phyloP scores from a whole-genome alignment of 2,888 invertebrate genomes.

The Amphipyra tragopoginis region DNA sequence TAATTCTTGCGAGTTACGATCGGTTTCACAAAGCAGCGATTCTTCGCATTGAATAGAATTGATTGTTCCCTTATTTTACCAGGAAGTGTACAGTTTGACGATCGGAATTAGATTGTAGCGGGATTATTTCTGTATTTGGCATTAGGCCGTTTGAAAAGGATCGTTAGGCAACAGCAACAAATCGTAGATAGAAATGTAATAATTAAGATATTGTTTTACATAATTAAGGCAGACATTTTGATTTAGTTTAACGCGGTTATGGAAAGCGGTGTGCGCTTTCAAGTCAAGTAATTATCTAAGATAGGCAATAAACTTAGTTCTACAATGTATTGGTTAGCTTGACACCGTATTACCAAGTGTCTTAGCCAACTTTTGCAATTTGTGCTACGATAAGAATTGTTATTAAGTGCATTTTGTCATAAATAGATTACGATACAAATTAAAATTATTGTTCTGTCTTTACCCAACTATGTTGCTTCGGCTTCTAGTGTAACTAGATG shows the following conservation, averaged over 20 bases:
- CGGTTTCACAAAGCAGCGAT: slow-evolving; percentile 26
- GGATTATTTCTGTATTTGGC: slow-evolving; percentile 61
- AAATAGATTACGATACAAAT: slow-evolving; percentile 1
- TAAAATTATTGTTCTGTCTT: no score
- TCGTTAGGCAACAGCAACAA: slow-evolving; percentile 49
- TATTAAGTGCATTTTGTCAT: slow-evolving; percentile 30
- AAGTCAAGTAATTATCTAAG: slow-evolving; percentile 43
- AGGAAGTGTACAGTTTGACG: slow-evolving; percentile 55
- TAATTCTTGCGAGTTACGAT: slow-evolving; percentile 20
- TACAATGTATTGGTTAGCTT: slow-evolving; percentile 21
- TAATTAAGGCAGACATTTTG: slow-evolving; percentile 74
- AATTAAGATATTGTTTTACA: slow-evolving; percentile 79
- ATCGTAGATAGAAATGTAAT: slow-evolving; percentile 68
- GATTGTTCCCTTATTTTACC: slow-evolving; percentile 49
- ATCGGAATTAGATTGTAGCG: slow-evolving; percentile 48
- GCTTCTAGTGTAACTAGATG: no score
- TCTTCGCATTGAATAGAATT: slow-evolving; percentile 47
- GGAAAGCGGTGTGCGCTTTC: slow-evolving; percentile 69
- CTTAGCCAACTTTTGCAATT: slow-evolving; percentile 5
- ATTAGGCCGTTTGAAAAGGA: slow-evolving; percentile 37
- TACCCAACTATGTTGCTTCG: no score
- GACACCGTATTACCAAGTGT: slow-evolving; percentile 12
- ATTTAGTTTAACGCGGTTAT: slow-evolving; percentile 66
- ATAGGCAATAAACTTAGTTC: slow-evolving; percentile 27
- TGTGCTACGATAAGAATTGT: slow-evolving; percentile 21